Evolutionary conservation across 2,113 vertebrate genomes (phyloP), one percentile per base, ranked within the genome.

Genomic region (Tragulus kanchil): DNA sequence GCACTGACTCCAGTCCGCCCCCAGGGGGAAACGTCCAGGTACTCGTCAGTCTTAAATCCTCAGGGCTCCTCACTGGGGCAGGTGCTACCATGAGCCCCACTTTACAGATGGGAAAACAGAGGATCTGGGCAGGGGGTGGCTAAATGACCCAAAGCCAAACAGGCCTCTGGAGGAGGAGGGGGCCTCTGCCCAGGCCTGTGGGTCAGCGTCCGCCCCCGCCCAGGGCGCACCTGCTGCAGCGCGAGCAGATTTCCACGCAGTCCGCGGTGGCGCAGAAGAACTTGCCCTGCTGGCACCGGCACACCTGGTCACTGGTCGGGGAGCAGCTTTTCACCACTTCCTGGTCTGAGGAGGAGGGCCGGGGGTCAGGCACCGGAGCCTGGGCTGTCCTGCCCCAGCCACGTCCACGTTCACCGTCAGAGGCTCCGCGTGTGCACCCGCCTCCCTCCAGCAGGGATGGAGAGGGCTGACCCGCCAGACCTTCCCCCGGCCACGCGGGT

Each of bases 231-330:
- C 62, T 95, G 19, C 28, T 26, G 1, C 96, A 95, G 0, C 1
- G 13, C 28, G n/a, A 19, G 71, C 93, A 94, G 3, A 0, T 31
- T 13, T 96, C 86, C 2, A 3, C 0, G 5, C 85, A 84, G 69
- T 58, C 1, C 15, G 0, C 0, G 0, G 85, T 59, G n/a, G 89
- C 21, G 0, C 97, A 94, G 45, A 21, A 97, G 58, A 16, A 85
- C 6, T 0, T 1, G 1, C 93, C 78, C 3, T 1, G 0, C 23
- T 5, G 65, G 75, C 93, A 97, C 42, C n/a, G 91, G 58, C 95
- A 97, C 13, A 3, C 9, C 23, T 0, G 56, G 36, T 97, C 19
- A 0, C 62, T 5, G 3, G 11, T 50, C 8, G 0, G 0, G 0
- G 21, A 42, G 73, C 95, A 96, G 2, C 0, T 1, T 0, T 8